phyloP scores from a whole-genome alignment of 1,140 invertebrate genomes.

The Tetramorium parvispinum region DNA sequence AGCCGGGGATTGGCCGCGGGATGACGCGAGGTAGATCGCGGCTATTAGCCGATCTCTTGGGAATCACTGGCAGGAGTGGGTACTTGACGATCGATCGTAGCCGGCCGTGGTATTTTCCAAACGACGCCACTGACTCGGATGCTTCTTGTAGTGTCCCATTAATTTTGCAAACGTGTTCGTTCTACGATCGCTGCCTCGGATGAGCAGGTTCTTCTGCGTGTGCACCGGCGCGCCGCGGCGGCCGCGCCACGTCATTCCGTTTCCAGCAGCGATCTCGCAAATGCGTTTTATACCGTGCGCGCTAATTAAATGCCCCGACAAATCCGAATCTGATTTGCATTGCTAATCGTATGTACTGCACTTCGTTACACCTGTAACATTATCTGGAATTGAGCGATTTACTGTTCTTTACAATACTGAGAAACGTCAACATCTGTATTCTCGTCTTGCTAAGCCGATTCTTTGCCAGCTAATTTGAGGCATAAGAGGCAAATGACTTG shows the following conservation, averaged over 20 bases:
- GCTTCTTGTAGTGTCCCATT: constrained; percentile 46
- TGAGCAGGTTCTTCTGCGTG: constrained; percentile 32
- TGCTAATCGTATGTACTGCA: constrained; percentile 38
- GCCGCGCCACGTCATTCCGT: constrained; percentile 25
- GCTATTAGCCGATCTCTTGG: constrained; percentile 30
- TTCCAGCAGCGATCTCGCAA: constrained; percentile 38
- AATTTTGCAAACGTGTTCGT: constrained; percentile 46
- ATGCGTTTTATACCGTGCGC: constrained; percentile 9
- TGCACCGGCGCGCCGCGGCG: neutral
- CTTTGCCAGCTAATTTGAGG: neutral
- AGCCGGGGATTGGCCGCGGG: neutral
- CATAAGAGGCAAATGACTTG: neutral
- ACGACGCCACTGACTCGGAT: constrained; percentile 31
- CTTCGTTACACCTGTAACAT: constrained; percentile 38
- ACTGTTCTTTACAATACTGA: neutral
- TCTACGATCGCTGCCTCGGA: constrained; percentile 24
- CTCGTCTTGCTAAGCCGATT: neutral
- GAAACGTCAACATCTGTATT: neutral
- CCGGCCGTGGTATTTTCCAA: constrained; percentile 17
- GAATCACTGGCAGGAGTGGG: neutral
- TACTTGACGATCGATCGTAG: constrained; percentile 42
- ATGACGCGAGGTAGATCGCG: constrained; percentile 12
- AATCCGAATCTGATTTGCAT: constrained; percentile 44
- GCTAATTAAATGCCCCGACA: constrained; percentile 55
- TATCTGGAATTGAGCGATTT: constrained; percentile 56